These are phyloP conservation scores for Peromyscus aztecus DNA, from an alignment of 2,797 vertebrate genomes.

Conservation along the genomic window DNA sequence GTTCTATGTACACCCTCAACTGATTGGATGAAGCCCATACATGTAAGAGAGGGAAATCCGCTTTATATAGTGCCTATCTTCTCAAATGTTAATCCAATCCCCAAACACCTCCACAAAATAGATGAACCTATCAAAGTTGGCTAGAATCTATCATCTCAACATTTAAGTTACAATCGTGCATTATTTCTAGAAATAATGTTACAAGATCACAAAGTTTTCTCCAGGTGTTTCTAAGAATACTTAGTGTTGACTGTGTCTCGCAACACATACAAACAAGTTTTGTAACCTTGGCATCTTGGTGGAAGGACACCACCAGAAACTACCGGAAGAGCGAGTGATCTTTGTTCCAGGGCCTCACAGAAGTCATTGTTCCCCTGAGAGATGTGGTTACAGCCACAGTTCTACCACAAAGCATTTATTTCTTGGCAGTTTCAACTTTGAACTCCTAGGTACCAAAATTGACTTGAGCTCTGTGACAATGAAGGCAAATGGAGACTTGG, in stretches of 20 bases:
- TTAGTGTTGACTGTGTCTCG: not conserved
- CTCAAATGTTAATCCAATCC: constrained; percentile 35
- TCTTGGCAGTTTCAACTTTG: not conserved
- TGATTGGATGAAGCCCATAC: not conserved
- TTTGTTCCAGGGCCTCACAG: not conserved
- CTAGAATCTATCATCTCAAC: not conserved
- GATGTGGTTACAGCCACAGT: not conserved
- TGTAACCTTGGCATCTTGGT: not conserved
- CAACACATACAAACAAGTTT: not conserved
- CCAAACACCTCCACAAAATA: not conserved
- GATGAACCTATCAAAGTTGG: not conserved
- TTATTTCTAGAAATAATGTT: not conserved
- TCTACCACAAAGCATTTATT: constrained; percentile 15
- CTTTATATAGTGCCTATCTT: not conserved
- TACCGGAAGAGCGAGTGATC: too few species aligned
- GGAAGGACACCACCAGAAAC: not conserved
- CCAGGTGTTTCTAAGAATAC: constrained; percentile 13
- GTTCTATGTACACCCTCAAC: not conserved
- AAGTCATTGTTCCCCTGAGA: not conserved
- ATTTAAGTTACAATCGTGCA: not conserved
- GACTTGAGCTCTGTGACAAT: not conserved
- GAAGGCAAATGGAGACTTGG: not conserved
- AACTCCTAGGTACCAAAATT: not conserved
- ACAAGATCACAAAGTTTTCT: not conserved
- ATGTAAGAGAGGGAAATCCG: not conserved